Conservation (phyloP, 2,113 vertebrate species). For the Vimba vimba region DNA sequence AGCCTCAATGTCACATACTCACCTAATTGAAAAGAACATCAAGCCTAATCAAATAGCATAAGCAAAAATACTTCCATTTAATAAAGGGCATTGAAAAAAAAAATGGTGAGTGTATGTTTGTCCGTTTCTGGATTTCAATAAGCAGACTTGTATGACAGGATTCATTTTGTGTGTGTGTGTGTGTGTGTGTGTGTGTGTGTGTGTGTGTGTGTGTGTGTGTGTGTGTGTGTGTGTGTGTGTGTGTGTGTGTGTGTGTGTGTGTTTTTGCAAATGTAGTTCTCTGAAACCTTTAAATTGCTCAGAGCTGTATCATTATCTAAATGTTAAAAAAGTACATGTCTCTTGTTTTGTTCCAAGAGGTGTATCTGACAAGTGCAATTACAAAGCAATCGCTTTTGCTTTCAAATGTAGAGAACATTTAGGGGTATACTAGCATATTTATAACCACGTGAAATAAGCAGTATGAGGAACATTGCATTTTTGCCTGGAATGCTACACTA, state of each 20-base stretch:
- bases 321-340: slow-evolving; percentile 28
- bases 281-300: not conserved
- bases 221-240: not conserved
- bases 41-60: not conserved
- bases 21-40: slow-evolving; percentile 7
- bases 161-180: not conserved
- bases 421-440: not conserved
- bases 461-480: not conserved
- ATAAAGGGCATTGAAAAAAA: not conserved
- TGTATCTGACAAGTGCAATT: slow-evolving; percentile 40
- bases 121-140: not conserved
- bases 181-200: not conserved
- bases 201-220: too few species aligned
- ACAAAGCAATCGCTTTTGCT: slow-evolving; percentile 9
- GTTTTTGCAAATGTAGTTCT: not conserved
- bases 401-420: slow-evolving; percentile 18
- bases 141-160: not conserved
- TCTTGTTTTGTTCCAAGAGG: slow-evolving; percentile 33
- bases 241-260: not conserved
- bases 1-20: slow-evolving; percentile 6
- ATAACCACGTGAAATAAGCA: not conserved
- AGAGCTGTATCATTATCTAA: slow-evolving; percentile 1
- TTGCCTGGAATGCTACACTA: not conserved
- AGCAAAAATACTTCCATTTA: not conserved
- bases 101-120: not conserved